Percentiles rank a stretch among this genome's conserved stretches.
These are phyloP conservation scores for Pasiphila rectangulata DNA, from an alignment of 2,888 invertebrate genomes.

Conservation along the genomic window DNA sequence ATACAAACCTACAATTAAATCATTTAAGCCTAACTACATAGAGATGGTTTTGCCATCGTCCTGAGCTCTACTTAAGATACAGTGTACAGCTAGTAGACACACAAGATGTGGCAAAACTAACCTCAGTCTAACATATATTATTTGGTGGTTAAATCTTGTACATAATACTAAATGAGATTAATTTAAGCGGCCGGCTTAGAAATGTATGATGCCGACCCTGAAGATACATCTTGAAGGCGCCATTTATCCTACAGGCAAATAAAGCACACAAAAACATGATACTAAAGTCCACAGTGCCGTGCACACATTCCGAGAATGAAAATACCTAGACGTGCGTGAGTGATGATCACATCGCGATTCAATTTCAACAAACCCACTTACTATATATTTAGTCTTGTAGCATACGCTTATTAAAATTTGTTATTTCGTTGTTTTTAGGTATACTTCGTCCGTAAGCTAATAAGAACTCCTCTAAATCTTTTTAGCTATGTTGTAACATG, in stretches of 20 bases:
- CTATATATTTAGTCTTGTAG: no score
- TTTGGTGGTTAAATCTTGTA: constrained; percentile 79
- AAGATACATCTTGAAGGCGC: constrained; percentile 32
- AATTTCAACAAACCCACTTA: neutral
- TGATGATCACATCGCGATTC: constrained; percentile 16
- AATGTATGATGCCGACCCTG: constrained; percentile 17
- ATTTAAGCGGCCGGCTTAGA: constrained; percentile 37
- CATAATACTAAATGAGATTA: constrained; percentile 73
- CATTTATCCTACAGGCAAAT: constrained; percentile 43
- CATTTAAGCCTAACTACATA: constrained; percentile 27
- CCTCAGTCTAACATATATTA: constrained; percentile 56
- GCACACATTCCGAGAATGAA: constrained; percentile 44
- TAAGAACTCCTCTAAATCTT: no score
- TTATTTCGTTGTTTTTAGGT: no score
- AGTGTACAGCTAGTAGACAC: no score
- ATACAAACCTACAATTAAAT: constrained; percentile 22
- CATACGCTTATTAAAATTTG: no score
- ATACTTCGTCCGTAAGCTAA: no score
- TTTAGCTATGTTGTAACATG: no score
- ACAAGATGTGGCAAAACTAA: constrained; percentile 3
- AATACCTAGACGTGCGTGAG: constrained; percentile 32
- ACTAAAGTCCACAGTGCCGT: constrained; percentile 49
- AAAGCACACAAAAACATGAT: constrained; percentile 48
- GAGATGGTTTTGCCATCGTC: constrained; percentile 9
- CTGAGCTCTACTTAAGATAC: constrained; percentile 14